These are phyloP conservation scores for Taenaris catops DNA, from an alignment of 2,888 invertebrate genomes.

Conservation along the genomic window DNA sequence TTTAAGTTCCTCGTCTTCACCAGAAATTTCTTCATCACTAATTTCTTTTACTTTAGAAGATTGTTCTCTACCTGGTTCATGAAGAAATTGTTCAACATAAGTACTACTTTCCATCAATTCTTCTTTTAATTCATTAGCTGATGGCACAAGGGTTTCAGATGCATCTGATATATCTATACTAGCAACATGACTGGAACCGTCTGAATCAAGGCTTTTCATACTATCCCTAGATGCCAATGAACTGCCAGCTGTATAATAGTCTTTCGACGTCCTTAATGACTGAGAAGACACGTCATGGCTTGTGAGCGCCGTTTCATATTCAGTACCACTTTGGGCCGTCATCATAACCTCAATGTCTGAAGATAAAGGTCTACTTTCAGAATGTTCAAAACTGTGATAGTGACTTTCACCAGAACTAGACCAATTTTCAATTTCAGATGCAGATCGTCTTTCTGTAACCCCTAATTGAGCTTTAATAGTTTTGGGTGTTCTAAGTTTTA, in stretches of 20 bases:
- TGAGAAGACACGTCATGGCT: conserved; percentile 88
- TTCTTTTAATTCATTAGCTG: conserved; percentile 89
- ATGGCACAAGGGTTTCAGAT: conserved; percentile 95
- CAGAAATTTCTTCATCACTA: conserved; percentile 75
- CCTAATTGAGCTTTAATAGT: conserved; percentile 70
- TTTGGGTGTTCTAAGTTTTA: conserved; percentile 62
- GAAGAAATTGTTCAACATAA: conserved; percentile 75
- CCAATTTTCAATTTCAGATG: conserved; percentile 88
- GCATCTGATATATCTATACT: conserved; percentile 95
- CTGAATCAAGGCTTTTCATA: conserved; percentile 93
- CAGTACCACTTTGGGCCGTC: conserved; percentile 87
- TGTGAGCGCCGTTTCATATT: conserved; percentile 92
- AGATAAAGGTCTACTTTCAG: conserved; percentile 90
- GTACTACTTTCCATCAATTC: conserved; percentile 84
- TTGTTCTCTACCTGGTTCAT: conserved; percentile 55
- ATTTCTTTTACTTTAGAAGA: conserved; percentile 60
- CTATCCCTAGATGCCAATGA: conserved; percentile 94
- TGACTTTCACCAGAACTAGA: conserved; percentile 94
- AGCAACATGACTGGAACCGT: conserved; percentile 92
- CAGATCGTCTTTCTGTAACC: conserved; percentile 84
- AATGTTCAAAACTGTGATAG: conserved; percentile 92
- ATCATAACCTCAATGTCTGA: conserved; percentile 92
- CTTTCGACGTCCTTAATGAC: conserved; percentile 88
- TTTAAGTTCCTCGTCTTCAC: conserved; percentile 76
- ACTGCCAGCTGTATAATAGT: conserved; percentile 92